Evolutionary conservation across 2,113 vertebrate species (phyloP), one percentile per base, ranked within the genome.

Genomic region (Macrotus californicus): DNA sequence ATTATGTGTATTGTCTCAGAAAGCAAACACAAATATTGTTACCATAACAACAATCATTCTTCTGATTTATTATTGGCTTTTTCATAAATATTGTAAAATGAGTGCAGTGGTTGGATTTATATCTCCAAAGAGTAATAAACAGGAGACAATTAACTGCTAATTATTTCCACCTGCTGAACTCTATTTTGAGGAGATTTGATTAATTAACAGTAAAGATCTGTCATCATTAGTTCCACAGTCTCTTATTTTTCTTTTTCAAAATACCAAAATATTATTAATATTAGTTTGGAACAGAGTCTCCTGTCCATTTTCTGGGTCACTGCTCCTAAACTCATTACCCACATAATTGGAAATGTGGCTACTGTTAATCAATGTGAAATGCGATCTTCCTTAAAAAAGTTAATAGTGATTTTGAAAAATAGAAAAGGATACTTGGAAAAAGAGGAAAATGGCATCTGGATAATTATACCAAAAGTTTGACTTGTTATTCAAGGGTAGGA

Each of bases 121-220:
- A 96, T 98, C 98, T 97, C 98, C 54, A 69, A 98, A 98, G 97
- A 98, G 76, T 96, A 98, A 98, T 98, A 98, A 98, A 98, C 97
- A 98, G 92, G 66, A 98, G 92, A 98, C 97, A 98, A 98, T 98
- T 98, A 98, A 87, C 94, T 59, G 86, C 64, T 98, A 98, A 98
- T 98, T 98, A 98, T 98, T 98, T 98, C 97, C 98, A 98, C 98
- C 98, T 98, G 98, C 94, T 98, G 93, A 98, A 98, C 95, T 98
- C 97, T 97, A 96, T 98, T 98, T 98, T 98, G 96, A 97, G 96
- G 95, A 13, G 48, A 97, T 98, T 98, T 98, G 97, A 98, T 98
- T 98, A 98, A 98, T 98, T 98, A 98, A 97, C 87, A 97, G 77
- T 93, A 87, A 97, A 96, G 89, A 97, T 97, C 95, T 98, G 96